Base-by-base conservation (phyloP, 2,113 vertebrate genomes). In the Phasianus colchicus region DNA sequence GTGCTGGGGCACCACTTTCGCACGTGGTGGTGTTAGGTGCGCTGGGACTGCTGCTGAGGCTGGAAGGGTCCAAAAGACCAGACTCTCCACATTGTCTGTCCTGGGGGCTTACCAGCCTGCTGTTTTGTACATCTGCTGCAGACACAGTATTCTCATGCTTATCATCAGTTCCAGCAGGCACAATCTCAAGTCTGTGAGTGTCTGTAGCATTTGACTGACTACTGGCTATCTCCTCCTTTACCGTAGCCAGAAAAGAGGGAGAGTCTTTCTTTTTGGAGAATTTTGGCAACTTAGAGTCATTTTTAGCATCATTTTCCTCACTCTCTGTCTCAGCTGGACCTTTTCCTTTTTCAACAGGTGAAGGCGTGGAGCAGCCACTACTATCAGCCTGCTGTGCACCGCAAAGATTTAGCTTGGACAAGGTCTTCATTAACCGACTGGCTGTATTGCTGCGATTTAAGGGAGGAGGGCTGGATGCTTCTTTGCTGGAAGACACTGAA, bases 351-450 rank as follows among this genome's bases (percentile, higher is more conserved):
- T 97, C 98, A 71, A 45, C 71, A 52, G 92, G 48, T 4, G 95
- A 90, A 29, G 95, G 85, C 36, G 76, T 29, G 3, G 83, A 18
- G 55, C 71, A 87, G 86, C 78, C 47, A 10, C 34, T 58, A 58
- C 79, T 97, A 15, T 97, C 96, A 1, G 95, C 64, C 91, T 94
- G 92, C 82, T 97, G 96, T 32, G 96, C 89, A 72, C 92, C 87
- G 5, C 97, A 94, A 57, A 99, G 96, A 92, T 98, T 99, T 72
- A 98, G 98, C 86, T 98, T 99, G 34, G 98, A 99, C 84, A 99
- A 80, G 90, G 94, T 99, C 97, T 98, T 99, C 95, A 98, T 99
- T 45, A 99, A 95, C 29, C 98, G 97, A 94, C 97, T 99, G 69
- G 98, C 99, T 30, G 97, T 98, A 40, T 99, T 99, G 87, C 98